Conservation (phyloP, 2,113 vertebrate species). For the Cromileptes altivelis region DNA sequence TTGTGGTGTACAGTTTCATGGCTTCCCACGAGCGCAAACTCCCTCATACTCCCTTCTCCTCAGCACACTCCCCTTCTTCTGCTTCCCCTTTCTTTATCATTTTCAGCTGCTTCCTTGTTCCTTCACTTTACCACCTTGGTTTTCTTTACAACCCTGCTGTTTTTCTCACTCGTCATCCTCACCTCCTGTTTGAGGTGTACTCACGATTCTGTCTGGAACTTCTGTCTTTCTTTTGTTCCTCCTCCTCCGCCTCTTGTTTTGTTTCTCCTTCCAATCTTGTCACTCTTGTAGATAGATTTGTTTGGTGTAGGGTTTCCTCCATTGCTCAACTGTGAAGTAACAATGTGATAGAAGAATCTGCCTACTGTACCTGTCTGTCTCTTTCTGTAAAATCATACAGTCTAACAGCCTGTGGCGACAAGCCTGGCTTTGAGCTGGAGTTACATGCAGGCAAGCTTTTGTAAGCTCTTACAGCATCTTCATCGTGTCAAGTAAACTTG, state of each 20-base stretch:
- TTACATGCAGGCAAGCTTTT: slow-evolving; percentile 29
- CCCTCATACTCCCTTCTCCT: slow-evolving; percentile 17
- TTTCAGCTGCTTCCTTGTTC: slow-evolving; percentile 17
- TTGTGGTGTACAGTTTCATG: slow-evolving; percentile 56
- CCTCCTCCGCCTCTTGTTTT: slow-evolving; percentile 22
- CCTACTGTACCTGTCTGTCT: slow-evolving; percentile 19
- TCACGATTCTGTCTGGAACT: slow-evolving; percentile 37
- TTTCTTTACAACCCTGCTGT: neutral
- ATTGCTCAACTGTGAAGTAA: slow-evolving; percentile 45
- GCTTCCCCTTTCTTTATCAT: slow-evolving; percentile 17
- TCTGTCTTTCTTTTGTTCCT: slow-evolving; percentile 35
- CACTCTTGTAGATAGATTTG: slow-evolving; percentile 35
- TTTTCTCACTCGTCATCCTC: slow-evolving; percentile 17
- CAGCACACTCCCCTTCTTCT: slow-evolving; percentile 6
- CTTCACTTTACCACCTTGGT: neutral
- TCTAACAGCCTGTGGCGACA: slow-evolving; percentile 55
- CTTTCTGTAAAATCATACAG: slow-evolving; percentile 43
- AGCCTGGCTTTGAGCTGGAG: slow-evolving; percentile 19
- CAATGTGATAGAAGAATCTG: slow-evolving; percentile 35
- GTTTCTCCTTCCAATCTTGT: slow-evolving; percentile 29
- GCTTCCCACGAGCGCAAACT: slow-evolving; percentile 29
- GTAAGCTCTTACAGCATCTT: slow-evolving; percentile 42
- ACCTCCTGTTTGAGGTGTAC: slow-evolving; percentile 26
- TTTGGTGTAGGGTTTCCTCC: slow-evolving; percentile 35
- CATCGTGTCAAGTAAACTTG: slow-evolving; percentile 32